Base-by-base conservation (phyloP, 2,888 invertebrate species). In the Drosophila merina region DNA sequence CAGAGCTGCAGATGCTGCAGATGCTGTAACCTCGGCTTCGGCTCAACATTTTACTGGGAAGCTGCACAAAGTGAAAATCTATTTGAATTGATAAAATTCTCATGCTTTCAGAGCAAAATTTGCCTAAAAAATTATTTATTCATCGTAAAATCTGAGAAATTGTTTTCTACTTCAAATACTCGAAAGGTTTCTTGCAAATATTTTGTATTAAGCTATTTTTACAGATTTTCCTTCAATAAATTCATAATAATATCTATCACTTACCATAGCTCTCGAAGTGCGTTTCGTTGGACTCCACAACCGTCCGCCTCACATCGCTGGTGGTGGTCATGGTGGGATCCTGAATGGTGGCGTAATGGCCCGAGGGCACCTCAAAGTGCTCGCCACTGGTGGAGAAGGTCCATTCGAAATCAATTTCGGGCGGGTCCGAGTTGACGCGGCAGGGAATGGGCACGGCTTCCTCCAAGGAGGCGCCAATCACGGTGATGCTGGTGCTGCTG, bases 381-480 rank as follows among this genome's bases (percentile, higher is more conserved):
- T 97, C 97, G 10, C 97, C 97, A 83, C 96, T 96, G 90, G 96
- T 96, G 91, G 97, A 97, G 92, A 97, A 96, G 88, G 96, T 96
- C 97, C 97, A 97, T 83, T 95, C 94, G 92, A 97, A 97, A 60
- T 94, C 95, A 76, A 97, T 96, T 86, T 96, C 96, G 69, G 94
- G 94, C 0, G 97, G 97, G 92, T 97, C 97, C 31, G 97, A 96
- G 30, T 96, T 96, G 66, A 97, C 96, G 76, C 96, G 96, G 90
- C 97, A 97, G n/a, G 95, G 94, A 64, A 96, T 95, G 72, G 94
- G 94, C 70, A 96, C 93, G 2, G 95, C 94, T 89, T 97, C 97
- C 90, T 97, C 96, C 77, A 97, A 92, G 57, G 96, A 96, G 8
- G 96, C 97, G 9, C 97, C 97, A 63, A 97, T 95, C 56, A 97